These are phyloP conservation scores for Schizopygopsis malacanthus DNA, from an alignment of 2,797 vertebrate species.

Conservation along the genomic window DNA sequence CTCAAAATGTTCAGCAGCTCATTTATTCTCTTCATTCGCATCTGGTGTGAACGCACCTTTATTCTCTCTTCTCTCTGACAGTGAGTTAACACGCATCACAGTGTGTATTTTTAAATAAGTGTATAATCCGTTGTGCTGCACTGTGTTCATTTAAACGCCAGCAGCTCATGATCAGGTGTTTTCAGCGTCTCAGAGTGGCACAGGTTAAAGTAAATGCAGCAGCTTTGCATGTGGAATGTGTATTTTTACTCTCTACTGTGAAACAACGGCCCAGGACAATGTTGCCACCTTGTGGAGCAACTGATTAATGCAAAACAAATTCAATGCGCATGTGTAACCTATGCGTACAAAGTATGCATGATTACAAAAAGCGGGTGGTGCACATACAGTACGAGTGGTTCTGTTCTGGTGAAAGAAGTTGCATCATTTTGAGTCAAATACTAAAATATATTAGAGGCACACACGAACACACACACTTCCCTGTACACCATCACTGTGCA, in stretches of 20 bases:
- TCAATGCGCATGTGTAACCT: neutral
- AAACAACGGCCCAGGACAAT: neutral
- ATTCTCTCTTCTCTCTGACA: neutral
- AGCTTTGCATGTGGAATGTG: neutral
- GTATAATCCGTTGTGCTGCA: neutral
- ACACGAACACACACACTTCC: slow-evolving; percentile 41
- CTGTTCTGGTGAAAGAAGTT: neutral
- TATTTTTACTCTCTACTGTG: neutral
- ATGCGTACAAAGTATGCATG: neutral
- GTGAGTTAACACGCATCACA: neutral
- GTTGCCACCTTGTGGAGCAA: neutral
- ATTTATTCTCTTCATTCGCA: too few species aligned
- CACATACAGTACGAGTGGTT: neutral
- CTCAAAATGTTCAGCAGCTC: too few species aligned
- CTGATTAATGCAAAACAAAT: neutral
- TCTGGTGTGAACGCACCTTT: too few species aligned
- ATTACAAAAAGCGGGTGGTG: neutral
- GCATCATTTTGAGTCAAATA: neutral
- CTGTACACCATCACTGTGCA: slow-evolving; percentile 48
- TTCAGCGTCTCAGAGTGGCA: neutral
- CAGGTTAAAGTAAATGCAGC: neutral
- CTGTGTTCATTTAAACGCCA: neutral
- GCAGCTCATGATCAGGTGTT: neutral
- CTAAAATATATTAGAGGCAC: neutral
- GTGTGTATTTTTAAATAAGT: slow-evolving; percentile 2